Percentiles rank a stretch among this genome's conserved stretches.
Evolutionary conservation across 2,797 vertebrate genomes (phyloP).

Genomic region (Avahi laniger): DNA sequence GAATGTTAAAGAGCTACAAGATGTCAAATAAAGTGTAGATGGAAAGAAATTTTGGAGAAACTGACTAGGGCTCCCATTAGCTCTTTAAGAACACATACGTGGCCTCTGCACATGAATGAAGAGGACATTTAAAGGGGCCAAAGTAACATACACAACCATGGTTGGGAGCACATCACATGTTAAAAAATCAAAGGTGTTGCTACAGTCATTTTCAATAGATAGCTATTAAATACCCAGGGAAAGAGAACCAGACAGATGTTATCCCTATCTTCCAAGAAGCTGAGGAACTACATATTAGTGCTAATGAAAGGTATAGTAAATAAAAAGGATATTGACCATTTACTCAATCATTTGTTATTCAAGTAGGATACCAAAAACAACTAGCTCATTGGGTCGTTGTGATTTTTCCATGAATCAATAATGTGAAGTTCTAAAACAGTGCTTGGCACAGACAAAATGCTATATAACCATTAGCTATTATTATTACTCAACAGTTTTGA

Average conservation of each 20-base stretch:
- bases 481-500: not conserved
- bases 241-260: not conserved
- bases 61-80: not conserved
- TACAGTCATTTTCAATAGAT: not conserved
- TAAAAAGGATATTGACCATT: not conserved
- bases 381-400: not conserved
- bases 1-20: not conserved
- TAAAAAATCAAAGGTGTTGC: not conserved
- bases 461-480: not conserved
- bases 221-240: not conserved
- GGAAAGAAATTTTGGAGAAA: not conserved
- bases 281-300: not conserved
- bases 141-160: not conserved
- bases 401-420: not conserved
- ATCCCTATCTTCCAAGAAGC: not conserved
- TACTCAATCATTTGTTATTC: not conserved
- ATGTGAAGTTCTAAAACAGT: not conserved
- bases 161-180: not conserved
- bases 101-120: not conserved
- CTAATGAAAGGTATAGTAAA: not conserved
- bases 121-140: not conserved
- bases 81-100: not conserved
- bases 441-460: not conserved
- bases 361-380: not conserved
- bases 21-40: not conserved